A percentile compares a stretch with the other conserved stretches of the same genome.
phyloP scores from a whole-genome alignment of 2,113 vertebrate species.

The Eira barbara region DNA sequence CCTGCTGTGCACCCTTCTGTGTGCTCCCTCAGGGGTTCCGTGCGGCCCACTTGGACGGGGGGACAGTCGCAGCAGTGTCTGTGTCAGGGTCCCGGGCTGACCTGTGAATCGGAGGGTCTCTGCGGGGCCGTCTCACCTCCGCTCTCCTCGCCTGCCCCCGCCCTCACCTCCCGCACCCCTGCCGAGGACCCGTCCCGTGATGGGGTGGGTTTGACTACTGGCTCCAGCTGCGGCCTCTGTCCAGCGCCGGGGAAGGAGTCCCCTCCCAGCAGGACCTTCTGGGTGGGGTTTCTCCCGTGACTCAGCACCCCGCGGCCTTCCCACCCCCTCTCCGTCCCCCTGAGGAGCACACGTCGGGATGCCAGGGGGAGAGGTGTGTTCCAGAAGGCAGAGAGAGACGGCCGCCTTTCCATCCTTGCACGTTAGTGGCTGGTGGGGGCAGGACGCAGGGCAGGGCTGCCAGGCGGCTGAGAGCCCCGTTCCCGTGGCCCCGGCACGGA shows the following conservation, averaged over 20 bases:
- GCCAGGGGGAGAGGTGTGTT: rapidly evolving
- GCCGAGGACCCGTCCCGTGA: neutral
- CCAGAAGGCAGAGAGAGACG: too few relatives aligned
- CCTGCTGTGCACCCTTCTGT: rapidly evolving
- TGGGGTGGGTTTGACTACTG: rapidly evolving
- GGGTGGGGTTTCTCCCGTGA: neutral
- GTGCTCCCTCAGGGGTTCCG: neutral
- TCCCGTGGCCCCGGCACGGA: rapidly evolving
- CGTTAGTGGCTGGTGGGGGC: too few relatives aligned
- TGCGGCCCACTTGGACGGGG: neutral
- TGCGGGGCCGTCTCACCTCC: neutral
- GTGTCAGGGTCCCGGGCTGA: too few relatives aligned
- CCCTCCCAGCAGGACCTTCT: rapidly evolving
- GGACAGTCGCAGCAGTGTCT: neutral
- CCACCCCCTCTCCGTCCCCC: neutral
- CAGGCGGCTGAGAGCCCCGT: rapidly evolving
- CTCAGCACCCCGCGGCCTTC: neutral
- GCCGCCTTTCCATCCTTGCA: rapidly evolving
- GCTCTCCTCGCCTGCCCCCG: neutral
- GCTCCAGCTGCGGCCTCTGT: rapidly evolving
- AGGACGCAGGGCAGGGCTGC: rapidly evolving
- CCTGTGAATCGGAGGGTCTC: neutral
- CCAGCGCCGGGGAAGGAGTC: neutral
- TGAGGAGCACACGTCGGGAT: rapidly evolving
- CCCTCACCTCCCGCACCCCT: neutral